Percentiles rank a stretch among this genome's conserved stretches.
Evolutionary conservation across 2,888 invertebrate species (phyloP).

Genomic region (Papilio elwesi): DNA sequence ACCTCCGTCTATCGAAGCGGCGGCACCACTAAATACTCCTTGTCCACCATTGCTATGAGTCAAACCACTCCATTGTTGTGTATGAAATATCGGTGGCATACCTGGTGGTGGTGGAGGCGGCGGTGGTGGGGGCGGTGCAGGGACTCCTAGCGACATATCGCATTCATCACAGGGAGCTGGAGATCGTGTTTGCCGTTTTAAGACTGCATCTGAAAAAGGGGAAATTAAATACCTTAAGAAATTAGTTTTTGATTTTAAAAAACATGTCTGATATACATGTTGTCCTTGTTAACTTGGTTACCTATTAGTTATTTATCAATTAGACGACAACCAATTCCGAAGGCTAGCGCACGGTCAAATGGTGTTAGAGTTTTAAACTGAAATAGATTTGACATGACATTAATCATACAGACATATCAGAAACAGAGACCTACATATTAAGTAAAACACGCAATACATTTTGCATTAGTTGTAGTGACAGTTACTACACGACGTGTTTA

Average conservation of each 20-base stretch:
- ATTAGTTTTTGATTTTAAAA: not conserved
- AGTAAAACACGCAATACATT: no score
- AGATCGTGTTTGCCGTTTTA: slow-evolving; percentile 53
- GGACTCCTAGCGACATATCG: slow-evolving; percentile 39
- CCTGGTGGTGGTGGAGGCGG: slow-evolving; percentile 43
- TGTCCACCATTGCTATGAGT: slow-evolving; percentile 56
- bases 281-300: no score
- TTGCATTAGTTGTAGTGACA: no score
- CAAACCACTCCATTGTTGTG: slow-evolving; percentile 67
- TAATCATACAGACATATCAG: no score
- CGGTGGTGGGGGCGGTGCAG: slow-evolving; percentile 40
- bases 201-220: slow-evolving; percentile 50
- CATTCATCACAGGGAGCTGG: slow-evolving; percentile 51
- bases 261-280: no score
- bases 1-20: slow-evolving; percentile 55
- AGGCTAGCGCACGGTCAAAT: no score
- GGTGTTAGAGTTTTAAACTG: no score
- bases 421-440: no score
- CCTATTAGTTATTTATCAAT: no score
- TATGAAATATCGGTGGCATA: slow-evolving; percentile 52
- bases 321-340: no score
- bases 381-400: no score
- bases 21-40: slow-evolving; percentile 64
- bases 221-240: slow-evolving; percentile 16
- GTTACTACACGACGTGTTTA: no score